Percentiles rank a stretch among this genome's conserved stretches.
Conservation (phyloP, 2,797 vertebrate species). For the Amblyraja radiata region DNA sequence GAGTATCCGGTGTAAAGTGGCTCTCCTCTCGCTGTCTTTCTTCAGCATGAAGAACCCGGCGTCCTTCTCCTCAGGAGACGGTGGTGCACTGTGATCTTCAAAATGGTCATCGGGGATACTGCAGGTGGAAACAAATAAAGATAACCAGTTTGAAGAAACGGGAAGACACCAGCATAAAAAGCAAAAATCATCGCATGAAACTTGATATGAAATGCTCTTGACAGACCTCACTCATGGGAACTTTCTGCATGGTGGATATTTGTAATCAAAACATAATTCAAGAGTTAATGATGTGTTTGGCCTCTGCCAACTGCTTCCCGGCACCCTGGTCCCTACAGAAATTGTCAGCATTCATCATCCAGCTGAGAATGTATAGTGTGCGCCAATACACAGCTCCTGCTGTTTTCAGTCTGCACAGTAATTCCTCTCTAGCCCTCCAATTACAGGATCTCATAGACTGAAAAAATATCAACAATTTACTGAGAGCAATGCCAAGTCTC, state of each 20-base stretch:
- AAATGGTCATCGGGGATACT: slow-evolving; percentile 89
- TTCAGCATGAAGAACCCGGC: slow-evolving; percentile 92
- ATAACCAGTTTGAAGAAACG: background rate
- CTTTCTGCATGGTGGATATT: background rate
- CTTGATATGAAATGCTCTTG: background rate
- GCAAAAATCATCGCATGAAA: background rate
- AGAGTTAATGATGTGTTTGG: background rate
- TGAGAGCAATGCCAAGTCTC: background rate
- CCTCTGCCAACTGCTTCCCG: background rate
- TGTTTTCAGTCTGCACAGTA: background rate
- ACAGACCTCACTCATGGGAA: background rate
- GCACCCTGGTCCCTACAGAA: background rate
- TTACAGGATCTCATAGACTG: background rate
- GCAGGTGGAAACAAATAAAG: background rate
- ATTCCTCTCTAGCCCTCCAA: background rate
- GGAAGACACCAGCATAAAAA: background rate
- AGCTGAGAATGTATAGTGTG: background rate
- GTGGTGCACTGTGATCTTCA: slow-evolving; percentile 95
- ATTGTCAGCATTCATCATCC: background rate
- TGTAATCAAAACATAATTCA: background rate
- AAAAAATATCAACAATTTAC: background rate
- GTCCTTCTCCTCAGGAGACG: slow-evolving; percentile 94
- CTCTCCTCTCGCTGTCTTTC: slow-evolving; percentile 92
- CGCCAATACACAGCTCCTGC: background rate
- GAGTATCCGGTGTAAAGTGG: slow-evolving; percentile 87